phyloP scores from a whole-genome alignment of 2,888 invertebrate species.

The Hypercompe scribonia region DNA sequence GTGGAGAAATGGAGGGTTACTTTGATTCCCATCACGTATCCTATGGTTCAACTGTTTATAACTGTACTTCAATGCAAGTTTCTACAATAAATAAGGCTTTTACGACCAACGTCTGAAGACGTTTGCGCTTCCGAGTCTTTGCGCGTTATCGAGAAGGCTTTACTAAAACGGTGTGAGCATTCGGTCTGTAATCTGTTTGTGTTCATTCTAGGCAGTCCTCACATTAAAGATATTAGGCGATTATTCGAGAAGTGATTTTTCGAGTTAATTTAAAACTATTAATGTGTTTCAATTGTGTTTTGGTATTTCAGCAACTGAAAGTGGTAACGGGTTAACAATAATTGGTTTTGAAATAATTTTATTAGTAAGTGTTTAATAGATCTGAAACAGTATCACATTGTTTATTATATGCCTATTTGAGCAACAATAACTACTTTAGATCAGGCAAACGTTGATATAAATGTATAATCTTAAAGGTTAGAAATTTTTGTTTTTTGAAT shows the following conservation, averaged over 20 bases:
- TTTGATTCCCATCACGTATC: slow-evolving; percentile 44
- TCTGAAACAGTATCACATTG: not conserved
- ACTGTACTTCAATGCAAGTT: slow-evolving; percentile 53
- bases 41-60: slow-evolving; percentile 44
- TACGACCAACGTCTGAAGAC: slow-evolving; percentile 45
- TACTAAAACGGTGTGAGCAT: slow-evolving; percentile 67
- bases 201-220: not conserved
- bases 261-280: not conserved
- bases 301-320: not conserved
- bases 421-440: not conserved
- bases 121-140: slow-evolving; percentile 51
- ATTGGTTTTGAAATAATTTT: not conserved
- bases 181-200: slow-evolving; percentile 44
- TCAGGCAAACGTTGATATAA: not conserved
- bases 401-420: not conserved
- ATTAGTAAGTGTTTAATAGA: no score
- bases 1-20: slow-evolving; percentile 9
- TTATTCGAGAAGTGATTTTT: not conserved
- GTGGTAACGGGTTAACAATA: no score
- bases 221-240: not conserved
- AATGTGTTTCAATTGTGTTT: not conserved
- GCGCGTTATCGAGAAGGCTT: slow-evolving; percentile 59
- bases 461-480: not conserved
- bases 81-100: slow-evolving; percentile 52
- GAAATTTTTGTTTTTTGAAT: no score